Conservation (phyloP, 2,888 invertebrate genomes). For the Smittia sp. region DNA sequence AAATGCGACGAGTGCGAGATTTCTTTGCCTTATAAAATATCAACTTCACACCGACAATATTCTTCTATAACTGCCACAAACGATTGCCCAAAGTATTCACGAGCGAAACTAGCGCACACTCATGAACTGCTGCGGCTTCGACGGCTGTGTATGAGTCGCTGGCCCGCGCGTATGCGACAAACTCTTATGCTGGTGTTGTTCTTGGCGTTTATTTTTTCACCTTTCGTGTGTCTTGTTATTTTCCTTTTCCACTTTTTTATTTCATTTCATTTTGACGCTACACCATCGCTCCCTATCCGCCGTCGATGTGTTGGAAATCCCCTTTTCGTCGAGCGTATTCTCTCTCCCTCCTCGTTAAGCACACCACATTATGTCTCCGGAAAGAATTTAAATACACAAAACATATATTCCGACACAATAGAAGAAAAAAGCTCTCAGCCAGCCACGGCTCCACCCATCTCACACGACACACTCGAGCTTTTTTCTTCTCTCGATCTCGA, state of each 20-base stretch:
- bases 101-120: background rate
- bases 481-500: background rate
- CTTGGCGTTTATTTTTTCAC: conserved; percentile 40
- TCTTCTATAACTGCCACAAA: conserved; percentile 35
- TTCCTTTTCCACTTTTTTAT: conserved; percentile 37
- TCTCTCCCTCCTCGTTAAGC: conserved; percentile 12
- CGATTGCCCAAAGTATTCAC: conserved; percentile 17
- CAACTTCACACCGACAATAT: conserved; percentile 40
- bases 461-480: conserved; percentile 17
- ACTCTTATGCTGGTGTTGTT: conserved; percentile 40
- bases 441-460: conserved; percentile 36
- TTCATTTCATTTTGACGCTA: background rate
- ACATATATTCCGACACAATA: background rate
- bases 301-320: conserved; percentile 21
- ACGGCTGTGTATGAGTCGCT: background rate
- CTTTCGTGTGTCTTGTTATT: conserved; percentile 38
- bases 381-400: conserved; percentile 22
- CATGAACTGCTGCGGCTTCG: background rate
- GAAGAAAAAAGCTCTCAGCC: conserved; percentile 33
- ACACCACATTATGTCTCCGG: conserved; percentile 21
- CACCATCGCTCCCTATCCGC: background rate
- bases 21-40: conserved; percentile 21
- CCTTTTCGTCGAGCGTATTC: background rate
- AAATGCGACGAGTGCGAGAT: conserved; percentile 8
- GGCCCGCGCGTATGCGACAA: conserved; percentile 27